Evolutionary conservation across 1,140 invertebrate genomes (phyloP).

Genomic region (Lasioglossum baleicum): DNA sequence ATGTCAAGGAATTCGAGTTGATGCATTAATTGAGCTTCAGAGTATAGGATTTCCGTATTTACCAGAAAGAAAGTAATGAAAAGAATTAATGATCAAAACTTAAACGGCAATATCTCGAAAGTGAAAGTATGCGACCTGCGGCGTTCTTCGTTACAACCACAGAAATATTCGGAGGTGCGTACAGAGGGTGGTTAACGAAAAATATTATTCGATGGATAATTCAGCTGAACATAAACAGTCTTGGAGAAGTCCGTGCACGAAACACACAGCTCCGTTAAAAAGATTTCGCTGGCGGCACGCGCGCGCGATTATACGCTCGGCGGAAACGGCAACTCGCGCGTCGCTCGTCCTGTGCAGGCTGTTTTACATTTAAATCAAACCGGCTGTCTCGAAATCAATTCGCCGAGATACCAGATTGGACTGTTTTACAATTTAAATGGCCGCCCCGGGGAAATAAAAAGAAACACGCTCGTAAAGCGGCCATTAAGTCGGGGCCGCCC

Average conservation of each 20-base stretch:
- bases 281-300: background rate
- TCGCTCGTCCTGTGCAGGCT: background rate
- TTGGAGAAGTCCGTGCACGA: background rate
- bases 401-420: background rate
- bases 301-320: background rate
- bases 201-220: constrained; percentile 25
- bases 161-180: background rate
- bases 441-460: constrained; percentile 8
- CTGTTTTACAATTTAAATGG: constrained; percentile 41
- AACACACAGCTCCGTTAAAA: background rate
- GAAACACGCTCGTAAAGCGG: background rate
- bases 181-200: background rate
- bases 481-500: background rate
- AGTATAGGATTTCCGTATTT: too few species aligned
- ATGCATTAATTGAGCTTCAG: too few species aligned
- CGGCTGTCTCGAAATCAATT: constrained; percentile 31
- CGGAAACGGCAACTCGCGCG: background rate
- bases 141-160: too few species aligned
- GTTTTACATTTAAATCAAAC: constrained; percentile 45
- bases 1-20: too few species aligned
- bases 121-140: too few species aligned
- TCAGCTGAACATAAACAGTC: constrained; percentile 8
- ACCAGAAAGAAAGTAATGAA: too few species aligned
- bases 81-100: too few species aligned
- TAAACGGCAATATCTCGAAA: too few species aligned